Conservation (phyloP, 2,888 invertebrate species). For the Ptychoptera albimana region DNA sequence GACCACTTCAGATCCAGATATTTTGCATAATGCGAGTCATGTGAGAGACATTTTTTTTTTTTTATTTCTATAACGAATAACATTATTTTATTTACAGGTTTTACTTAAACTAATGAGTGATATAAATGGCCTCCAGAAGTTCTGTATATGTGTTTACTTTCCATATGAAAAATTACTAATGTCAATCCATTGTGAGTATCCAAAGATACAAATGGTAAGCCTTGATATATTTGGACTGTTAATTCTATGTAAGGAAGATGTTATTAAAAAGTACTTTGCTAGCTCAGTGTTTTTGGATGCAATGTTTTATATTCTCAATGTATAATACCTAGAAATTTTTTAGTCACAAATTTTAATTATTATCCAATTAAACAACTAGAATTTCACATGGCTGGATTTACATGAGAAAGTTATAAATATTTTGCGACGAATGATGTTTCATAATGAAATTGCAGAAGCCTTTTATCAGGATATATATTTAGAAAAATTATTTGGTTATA, state of each 20-base stretch:
- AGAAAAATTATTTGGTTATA: conserved; percentile 1
- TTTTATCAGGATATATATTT: conserved; percentile 5
- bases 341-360: too few relatives aligned
- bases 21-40: too few relatives aligned
- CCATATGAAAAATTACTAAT: conserved; percentile 7
- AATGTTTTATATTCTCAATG: conserved; percentile 8
- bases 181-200: conserved; percentile 1
- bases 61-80: neutral
- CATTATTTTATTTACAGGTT: conserved; percentile 8
- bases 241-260: neutral
- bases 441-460: conserved; percentile 1
- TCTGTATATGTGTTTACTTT: conserved; percentile 3
- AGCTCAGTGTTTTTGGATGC: conserved; percentile 7
- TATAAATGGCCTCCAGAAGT: neutral
- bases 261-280: conserved; percentile 1
- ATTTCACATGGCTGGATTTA: neutral
- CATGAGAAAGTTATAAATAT: conserved; percentile 2
- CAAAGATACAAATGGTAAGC: conserved; percentile 1
- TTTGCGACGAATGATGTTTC: conserved; percentile 2
- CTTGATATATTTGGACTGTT: neutral
- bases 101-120: conserved; percentile 5
- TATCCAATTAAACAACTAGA: too few relatives aligned
- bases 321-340: neutral
- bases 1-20: too few relatives aligned
- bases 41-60: too few relatives aligned